Percentiles rank a stretch among this genome's conserved stretches.
Evolutionary conservation across 2,113 vertebrate species (phyloP).

Genomic region (Chaetura pelagica): DNA sequence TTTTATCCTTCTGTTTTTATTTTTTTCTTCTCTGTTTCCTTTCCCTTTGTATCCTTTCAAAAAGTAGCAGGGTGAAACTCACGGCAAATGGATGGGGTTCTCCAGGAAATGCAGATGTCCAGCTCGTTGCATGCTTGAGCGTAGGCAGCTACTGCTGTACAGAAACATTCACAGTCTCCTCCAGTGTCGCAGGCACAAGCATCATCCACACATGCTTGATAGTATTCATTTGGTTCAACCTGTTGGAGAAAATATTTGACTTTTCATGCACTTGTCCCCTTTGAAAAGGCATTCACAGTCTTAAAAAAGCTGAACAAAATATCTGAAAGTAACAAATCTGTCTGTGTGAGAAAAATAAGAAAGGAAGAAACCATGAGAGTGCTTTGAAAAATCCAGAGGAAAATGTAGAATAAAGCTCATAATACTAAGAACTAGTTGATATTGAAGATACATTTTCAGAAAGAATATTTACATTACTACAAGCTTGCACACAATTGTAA

Average conservation of each 20-base stretch:
- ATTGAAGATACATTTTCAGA: neutral
- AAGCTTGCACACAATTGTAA: neutral
- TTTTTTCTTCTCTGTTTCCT: neutral
- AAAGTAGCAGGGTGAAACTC: slow-evolving; percentile 66
- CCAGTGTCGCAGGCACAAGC: slow-evolving; percentile 92
- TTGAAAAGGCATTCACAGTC: neutral
- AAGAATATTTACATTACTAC: neutral
- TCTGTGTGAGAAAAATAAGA: neutral
- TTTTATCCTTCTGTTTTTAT: neutral
- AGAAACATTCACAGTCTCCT: slow-evolving; percentile 95
- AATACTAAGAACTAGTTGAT: neutral
- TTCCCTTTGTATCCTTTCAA: neutral
- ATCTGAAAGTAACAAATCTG: neutral
- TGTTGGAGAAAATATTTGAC: slow-evolving; percentile 38
- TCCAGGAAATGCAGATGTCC: slow-evolving; percentile 87
- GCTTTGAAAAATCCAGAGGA: neutral
- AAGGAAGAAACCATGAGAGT: neutral
- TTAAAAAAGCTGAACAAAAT: neutral
- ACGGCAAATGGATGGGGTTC: slow-evolving; percentile 91
- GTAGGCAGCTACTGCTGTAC: slow-evolving; percentile 91
- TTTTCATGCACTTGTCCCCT: neutral
- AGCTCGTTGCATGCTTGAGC: slow-evolving; percentile 87
- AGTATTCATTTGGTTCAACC: slow-evolving; percentile 90
- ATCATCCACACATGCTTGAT: slow-evolving; percentile 89
- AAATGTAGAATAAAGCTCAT: neutral